Percentiles rank a stretch among this genome's conserved stretches.
Evolutionary conservation across 2,888 invertebrate species (phyloP).

Genomic region (Sarcophaga caerulescens): DNA sequence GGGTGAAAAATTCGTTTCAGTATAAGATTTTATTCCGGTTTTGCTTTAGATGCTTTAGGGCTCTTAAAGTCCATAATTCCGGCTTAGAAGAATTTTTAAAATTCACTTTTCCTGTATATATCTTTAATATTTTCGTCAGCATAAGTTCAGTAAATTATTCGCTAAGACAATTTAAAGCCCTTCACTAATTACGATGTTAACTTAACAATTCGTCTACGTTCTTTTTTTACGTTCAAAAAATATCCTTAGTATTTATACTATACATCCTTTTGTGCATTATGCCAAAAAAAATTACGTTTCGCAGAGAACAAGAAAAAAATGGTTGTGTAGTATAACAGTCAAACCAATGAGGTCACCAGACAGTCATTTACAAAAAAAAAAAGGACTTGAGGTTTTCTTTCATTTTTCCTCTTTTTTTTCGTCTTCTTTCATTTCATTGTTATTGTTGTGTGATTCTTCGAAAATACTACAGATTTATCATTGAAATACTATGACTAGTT

Average conservation of each 20-base stretch:
- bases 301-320: not conserved
- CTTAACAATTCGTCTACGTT: conserved; percentile 38
- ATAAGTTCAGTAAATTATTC: too few relatives aligned
- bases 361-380: conserved; percentile 48
- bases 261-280: conserved; percentile 47
- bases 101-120: too few relatives aligned
- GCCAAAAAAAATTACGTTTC: conserved; percentile 45
- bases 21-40: too few relatives aligned
- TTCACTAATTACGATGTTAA: not conserved
- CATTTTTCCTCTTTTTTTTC: not conserved
- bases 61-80: too few relatives aligned
- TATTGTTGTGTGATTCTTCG: conserved; percentile 6
- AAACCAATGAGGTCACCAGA: conserved; percentile 66
- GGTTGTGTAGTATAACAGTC: conserved; percentile 39
- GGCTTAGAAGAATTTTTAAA: too few relatives aligned
- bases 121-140: too few relatives aligned
- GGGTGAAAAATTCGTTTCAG: too few relatives aligned
- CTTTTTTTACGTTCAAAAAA: not conserved
- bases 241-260: not conserved
- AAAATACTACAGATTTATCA: conserved; percentile 44
- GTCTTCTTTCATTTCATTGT: not conserved
- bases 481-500: conserved; percentile 26
- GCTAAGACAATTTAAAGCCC: too few relatives aligned
- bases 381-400: conserved; percentile 19
- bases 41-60: too few relatives aligned